These are phyloP conservation scores for Ectobius pallidus DNA, from an alignment of 2,888 invertebrate species.

Conservation along the genomic window DNA sequence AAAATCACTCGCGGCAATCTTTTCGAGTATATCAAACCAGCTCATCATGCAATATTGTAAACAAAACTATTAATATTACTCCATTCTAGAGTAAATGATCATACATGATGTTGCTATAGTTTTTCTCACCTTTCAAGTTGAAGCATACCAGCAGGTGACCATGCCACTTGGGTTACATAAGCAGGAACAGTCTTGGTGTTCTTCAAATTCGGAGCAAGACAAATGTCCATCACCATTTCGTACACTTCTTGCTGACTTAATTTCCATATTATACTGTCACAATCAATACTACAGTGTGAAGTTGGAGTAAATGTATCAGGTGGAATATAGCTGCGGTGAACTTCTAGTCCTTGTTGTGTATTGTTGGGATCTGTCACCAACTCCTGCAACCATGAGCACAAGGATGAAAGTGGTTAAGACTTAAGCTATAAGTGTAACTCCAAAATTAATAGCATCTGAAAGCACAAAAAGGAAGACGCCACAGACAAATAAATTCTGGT, in stretches of 20 bases:
- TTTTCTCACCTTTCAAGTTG: too few relatives aligned
- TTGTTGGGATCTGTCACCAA: neutral
- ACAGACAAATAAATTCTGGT: too few relatives aligned
- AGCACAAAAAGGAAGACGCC: too few relatives aligned
- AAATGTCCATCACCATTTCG: neutral
- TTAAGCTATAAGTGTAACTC: too few relatives aligned
- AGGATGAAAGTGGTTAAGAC: neutral
- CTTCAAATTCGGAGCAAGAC: slow-evolving; percentile 6
- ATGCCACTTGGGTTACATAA: slow-evolving; percentile 12
- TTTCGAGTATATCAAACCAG: too few relatives aligned
- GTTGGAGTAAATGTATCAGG: neutral
- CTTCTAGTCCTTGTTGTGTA: neutral
- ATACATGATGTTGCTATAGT: too few relatives aligned
- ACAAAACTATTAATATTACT: too few relatives aligned
- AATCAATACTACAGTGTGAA: neutral
- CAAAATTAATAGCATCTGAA: too few relatives aligned
- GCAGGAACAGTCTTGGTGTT: neutral
- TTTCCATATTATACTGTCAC: neutral
- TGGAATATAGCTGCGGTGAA: slow-evolving; percentile 1
- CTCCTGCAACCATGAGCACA: neutral
- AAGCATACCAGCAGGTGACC: slow-evolving; percentile 23
- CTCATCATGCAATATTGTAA: too few relatives aligned
- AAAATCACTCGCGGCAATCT: too few relatives aligned
- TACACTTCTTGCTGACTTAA: neutral
- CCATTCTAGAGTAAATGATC: too few relatives aligned